These are phyloP conservation scores for Astropecten irregularis DNA, from an alignment of 53 echinoderm and acorn worm genomes.

Conservation along the genomic window DNA sequence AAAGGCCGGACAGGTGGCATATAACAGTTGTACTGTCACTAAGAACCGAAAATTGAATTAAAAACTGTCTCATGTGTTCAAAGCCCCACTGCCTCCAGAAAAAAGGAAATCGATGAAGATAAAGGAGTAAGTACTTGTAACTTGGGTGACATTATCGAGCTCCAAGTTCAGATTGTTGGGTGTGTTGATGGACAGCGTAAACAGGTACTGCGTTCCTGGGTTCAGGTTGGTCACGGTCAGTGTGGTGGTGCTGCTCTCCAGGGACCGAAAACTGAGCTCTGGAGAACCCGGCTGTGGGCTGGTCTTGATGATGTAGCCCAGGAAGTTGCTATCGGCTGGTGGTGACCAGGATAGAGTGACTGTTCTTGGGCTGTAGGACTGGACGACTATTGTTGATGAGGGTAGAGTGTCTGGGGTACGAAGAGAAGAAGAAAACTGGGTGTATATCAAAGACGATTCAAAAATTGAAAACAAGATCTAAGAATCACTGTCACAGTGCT, in stretches of 20 bases:
- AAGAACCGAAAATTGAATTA: too few species aligned
- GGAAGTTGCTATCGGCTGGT: not conserved
- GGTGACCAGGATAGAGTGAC: slow-evolving; percentile 27
- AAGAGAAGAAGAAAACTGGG: too few species aligned
- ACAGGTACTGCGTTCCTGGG: slow-evolving; percentile 58
- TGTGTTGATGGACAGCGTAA: slow-evolving; percentile 21
- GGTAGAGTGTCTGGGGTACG: not conserved
- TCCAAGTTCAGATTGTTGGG: not conserved
- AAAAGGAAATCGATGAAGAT: too few species aligned
- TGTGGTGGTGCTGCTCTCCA: not conserved
- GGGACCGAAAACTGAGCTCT: not conserved
- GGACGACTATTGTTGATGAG: slow-evolving; percentile 5
- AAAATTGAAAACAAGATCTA: too few species aligned
- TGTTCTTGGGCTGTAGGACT: not conserved
- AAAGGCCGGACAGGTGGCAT: too few species aligned
- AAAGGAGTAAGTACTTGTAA: slow-evolving; percentile 20
- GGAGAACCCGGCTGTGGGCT: not conserved
- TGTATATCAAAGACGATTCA: too few species aligned
- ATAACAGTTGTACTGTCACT: too few species aligned
- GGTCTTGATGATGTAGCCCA: slow-evolving; percentile 12
- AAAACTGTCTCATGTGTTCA: too few species aligned
- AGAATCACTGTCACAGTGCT: too few species aligned
- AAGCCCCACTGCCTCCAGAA: too few species aligned
- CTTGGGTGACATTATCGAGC: not conserved
- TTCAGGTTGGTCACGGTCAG: slow-evolving; percentile 27